Evolutionary conservation across 2,113 vertebrate genomes (phyloP), one percentile per base, ranked within the genome.

Genomic region (Abramis brama): DNA sequence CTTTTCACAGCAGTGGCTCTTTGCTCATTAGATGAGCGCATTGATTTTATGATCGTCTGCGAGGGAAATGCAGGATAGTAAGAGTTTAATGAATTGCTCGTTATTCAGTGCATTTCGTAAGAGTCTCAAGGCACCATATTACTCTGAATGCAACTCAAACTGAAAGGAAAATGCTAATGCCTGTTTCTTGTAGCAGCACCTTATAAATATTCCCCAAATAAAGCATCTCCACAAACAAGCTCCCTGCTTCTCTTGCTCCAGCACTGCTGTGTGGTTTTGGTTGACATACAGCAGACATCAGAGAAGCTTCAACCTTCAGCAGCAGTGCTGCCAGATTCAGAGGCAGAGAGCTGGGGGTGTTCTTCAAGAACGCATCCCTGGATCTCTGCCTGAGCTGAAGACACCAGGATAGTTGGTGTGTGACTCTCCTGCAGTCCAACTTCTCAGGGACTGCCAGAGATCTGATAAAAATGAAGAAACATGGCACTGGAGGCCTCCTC

Each of bases 71-170:
- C 47, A 55, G 33, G 21, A 83, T 17, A 59, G 50, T n/a, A 70
- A 83, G 45, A 19, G 68, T 83, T 83, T 55, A 83, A 83, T 83
- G 50, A 83, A 83, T 83, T 74, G 82, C 82, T 83, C 27, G 12
- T 82, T 82, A 82, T 82, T 70, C 45, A 1, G 45, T 70, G 64
- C 19, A 36, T 81, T 82, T 36, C 25, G 13, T 30, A 11, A 70
- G 43, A 82, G 17, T 55, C 80, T 70, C 64, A 70, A 36, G 80
- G 30, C 64, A 82, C 62, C 23, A 27, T 39, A 60, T 62, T 27
- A 68, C 64, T 52, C 19, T 2, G 33, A 70, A 82, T 82, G 60
- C 80, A 66, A 43, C 70, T 30, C 70, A 64, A 11, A 62, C 39
- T 75, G 39, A 36, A 85, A 55, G 21, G 60, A 82, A 82, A 64